Conservation (phyloP, 2,888 invertebrate genomes). For the Leucophora obtusa region DNA sequence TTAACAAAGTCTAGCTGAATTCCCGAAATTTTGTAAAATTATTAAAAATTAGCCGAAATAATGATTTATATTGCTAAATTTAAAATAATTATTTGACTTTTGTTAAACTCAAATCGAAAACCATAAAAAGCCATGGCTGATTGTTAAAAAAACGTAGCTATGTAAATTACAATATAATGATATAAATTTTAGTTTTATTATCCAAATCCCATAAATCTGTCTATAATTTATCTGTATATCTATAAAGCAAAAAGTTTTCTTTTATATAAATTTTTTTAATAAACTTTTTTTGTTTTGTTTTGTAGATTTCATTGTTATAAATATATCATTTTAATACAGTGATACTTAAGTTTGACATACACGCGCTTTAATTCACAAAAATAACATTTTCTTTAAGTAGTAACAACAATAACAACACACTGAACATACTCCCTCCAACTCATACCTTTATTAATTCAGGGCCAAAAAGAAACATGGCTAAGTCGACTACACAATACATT, state of each 20-base stretch:
- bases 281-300: background rate
- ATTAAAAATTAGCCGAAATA: too few relatives aligned
- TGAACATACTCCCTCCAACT: background rate
- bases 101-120: too few relatives aligned
- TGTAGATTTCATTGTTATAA: background rate
- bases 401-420: background rate
- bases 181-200: too few relatives aligned
- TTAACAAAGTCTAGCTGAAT: too few relatives aligned
- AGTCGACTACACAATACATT: background rate
- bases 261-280: background rate
- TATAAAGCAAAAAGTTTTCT: background rate
- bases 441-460: conserved; percentile 13
- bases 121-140: too few relatives aligned
- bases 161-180: too few relatives aligned
- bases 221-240: too few relatives aligned
- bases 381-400: background rate
- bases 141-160: too few relatives aligned
- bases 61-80: too few relatives aligned
- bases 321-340: background rate
- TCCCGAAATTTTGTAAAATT: too few relatives aligned
- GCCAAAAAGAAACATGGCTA: conserved; percentile 8
- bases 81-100: too few relatives aligned
- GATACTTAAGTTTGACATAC: conserved; percentile 28
- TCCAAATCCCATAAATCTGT: too few relatives aligned
- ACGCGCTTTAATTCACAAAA: conserved; percentile 24